Base-by-base conservation (phyloP, 2,113 vertebrate genomes). In the Cepphus grylle region DNA sequence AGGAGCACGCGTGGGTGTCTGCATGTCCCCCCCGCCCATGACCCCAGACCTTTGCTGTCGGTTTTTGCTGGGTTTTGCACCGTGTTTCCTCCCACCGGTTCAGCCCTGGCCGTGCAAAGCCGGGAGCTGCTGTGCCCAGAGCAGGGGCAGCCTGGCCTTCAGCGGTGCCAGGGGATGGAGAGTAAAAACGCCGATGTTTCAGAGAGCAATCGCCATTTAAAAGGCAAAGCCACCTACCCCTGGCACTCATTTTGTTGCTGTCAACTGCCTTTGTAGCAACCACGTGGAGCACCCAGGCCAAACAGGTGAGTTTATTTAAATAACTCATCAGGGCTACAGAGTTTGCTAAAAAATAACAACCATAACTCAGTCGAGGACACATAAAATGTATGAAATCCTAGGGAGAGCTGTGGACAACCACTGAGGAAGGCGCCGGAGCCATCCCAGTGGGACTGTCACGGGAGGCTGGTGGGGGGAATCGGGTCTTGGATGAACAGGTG, bases 291-390 rank as follows among this genome's bases (percentile, higher is more conserved):
- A 29, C 42, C 73, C 63, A 45, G 45, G 76, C 70, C 77, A 86
- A 47, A 92, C 36, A 27, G 34, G 21, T 29, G 72, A 82, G 86
- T 97, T 97, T 97, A 96, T 96, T 97, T 80, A 61, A 96, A 81
- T 23, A 84, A 80, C 86, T 95, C 86, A 43, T 72, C 52, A 25
- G 74, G 61, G 81, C 84, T 94, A 90, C 94, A 85, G 70, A 92
- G 62, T 78, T 58, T 67, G 73, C 36, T 86, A 58, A 85, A 96
- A 94, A 93, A 6, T 1, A 69, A 45, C 67, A 71, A 86, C 62
- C 85, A 17, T 26, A 85, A 89, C 81, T 91, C 88, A 87, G 70
- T 50, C 1, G 3, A 53, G 86, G 92, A 62, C 12, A 5, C 1
- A 5, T 63, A 52, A 84, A 72, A 71, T 11, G 5, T 53, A 20